phyloP scores from a whole-genome alignment of 2,113 vertebrate species.

The Eira barbara region DNA sequence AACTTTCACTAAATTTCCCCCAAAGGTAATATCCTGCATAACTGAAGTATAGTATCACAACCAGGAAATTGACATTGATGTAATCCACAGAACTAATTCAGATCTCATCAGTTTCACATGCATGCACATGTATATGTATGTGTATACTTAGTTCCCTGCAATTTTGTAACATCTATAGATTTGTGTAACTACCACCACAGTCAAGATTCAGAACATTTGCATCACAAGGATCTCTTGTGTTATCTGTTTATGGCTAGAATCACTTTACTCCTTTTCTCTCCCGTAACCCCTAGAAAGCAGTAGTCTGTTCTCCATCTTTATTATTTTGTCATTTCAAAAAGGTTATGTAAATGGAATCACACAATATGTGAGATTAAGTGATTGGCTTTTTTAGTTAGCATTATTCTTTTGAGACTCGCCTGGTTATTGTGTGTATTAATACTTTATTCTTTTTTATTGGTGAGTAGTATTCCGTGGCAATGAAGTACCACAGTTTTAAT shows the following conservation, averaged over 20 bases:
- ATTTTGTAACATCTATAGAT: not conserved
- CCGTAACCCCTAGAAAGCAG: rapidly evolving
- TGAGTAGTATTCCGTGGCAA: not conserved
- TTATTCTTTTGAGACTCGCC: not conserved
- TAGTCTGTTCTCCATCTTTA: not conserved
- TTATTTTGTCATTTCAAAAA: conserved; percentile 1
- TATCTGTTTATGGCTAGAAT: not conserved
- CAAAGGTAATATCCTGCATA: not conserved
- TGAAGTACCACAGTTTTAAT: not conserved
- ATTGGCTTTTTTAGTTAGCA: not conserved
- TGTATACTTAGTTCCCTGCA: not conserved
- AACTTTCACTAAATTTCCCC: not conserved
- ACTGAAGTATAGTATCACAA: not conserved
- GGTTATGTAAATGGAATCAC: not conserved
- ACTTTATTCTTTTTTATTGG: not conserved
- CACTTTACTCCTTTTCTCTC: not conserved
- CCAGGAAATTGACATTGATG: not conserved
- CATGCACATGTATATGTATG: not conserved
- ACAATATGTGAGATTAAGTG: not conserved
- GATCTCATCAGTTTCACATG: not conserved
- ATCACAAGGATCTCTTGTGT: not conserved
- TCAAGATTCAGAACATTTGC: not conserved
- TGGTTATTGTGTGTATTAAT: not conserved
- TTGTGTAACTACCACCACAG: not conserved
- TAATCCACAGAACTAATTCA: not conserved